Evolutionary conservation across 2,888 invertebrate genomes (phyloP).

Genomic region (Stratiomys singularior): DNA sequence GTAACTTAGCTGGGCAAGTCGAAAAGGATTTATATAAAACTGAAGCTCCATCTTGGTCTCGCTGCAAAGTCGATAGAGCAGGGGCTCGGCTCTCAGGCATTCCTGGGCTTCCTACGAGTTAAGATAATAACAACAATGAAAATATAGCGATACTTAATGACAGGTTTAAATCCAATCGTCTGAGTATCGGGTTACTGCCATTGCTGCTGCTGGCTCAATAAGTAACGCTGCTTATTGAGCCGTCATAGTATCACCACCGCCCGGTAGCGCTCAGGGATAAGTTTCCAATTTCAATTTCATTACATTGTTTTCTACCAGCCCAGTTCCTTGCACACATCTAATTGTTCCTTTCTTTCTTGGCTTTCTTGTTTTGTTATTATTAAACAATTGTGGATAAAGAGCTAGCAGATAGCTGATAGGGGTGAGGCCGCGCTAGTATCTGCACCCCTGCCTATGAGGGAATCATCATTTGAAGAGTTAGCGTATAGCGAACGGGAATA

Average conservation of each 20-base stretch:
- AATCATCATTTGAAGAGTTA: no score
- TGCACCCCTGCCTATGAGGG: no score
- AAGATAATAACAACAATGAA: conserved; percentile 15
- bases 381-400: neutral
- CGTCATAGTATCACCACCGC: neutral
- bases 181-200: conserved; percentile 10
- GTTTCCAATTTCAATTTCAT: conserved; percentile 38
- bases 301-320: conserved; percentile 10
- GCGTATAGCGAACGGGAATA: neutral
- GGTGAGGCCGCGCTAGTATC: neutral
- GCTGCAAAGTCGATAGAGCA: neutral
- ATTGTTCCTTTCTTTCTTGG: neutral
- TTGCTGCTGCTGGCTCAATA: neutral
- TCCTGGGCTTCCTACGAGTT: neutral
- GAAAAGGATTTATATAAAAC: neutral
- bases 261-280: conserved; percentile 22
- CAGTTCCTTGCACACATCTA: neutral
- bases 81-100: neutral
- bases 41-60: neutral
- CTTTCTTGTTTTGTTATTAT: neutral
- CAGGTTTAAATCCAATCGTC: conserved; percentile 32
- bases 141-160: conserved; percentile 20
- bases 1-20: neutral
- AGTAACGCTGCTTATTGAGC: conserved; percentile 8
- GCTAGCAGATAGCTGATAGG: neutral